These are phyloP conservation scores for Pantherophis alleghaniensis DNA, from an alignment of 2,797 vertebrate species.

Conservation along the genomic window DNA sequence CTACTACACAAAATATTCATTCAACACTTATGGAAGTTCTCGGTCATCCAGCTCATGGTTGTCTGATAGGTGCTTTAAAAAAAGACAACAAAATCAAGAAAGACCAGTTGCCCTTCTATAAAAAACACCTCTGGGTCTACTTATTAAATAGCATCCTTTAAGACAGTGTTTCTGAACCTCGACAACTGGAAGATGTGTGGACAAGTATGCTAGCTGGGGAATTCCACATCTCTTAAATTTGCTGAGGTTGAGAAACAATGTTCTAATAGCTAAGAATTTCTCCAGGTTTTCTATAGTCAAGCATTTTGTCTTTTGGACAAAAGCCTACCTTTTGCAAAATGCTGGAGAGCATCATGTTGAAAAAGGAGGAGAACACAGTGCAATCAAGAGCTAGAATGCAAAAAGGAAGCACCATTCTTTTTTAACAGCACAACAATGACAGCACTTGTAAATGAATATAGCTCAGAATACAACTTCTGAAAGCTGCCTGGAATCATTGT, in stretches of 20 bases:
- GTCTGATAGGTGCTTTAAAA: neutral
- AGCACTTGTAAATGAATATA: neutral
- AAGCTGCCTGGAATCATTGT: too few relatives aligned
- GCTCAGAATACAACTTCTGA: too few relatives aligned
- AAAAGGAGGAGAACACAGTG: neutral
- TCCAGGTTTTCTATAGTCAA: neutral
- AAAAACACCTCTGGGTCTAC: neutral
- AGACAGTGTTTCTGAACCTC: neutral
- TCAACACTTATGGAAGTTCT: neutral
- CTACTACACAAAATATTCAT: neutral
- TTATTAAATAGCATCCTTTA: neutral
- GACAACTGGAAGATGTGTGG: neutral
- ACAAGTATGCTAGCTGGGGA: neutral
- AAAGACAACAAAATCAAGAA: neutral
- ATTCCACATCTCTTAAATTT: neutral
- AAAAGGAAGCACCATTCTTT: neutral
- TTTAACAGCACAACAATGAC: neutral
- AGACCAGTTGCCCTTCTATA: neutral
- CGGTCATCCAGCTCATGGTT: neutral
- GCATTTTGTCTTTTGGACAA: neutral
- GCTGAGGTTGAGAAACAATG: neutral
- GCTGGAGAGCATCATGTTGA: neutral
- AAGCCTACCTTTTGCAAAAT: neutral
- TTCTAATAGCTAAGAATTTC: neutral
- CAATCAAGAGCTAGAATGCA: neutral